Base-by-base conservation (phyloP, 2,113 vertebrate species). In the Poeciliopsis occidentalis region DNA sequence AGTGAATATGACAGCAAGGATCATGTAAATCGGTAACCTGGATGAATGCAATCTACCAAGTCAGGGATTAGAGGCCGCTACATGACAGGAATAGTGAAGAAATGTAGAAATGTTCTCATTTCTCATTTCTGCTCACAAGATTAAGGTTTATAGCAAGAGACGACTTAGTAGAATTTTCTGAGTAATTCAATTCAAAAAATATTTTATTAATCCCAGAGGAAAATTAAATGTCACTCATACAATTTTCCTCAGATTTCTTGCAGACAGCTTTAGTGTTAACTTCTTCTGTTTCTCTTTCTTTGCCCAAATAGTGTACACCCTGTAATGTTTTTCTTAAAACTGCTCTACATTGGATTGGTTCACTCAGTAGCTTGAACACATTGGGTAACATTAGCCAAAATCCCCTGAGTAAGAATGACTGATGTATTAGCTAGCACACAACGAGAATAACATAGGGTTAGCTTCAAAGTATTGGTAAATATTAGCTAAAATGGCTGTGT, bases 21-120 rank as follows among this genome's bases (percentile, higher is more conserved):
- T 75, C 61, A 71, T 67, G 88, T 85, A 84, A 79, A 90, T 91
- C 84, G 80, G 74, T 90, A 85, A 79, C 27, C 54, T 61, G 22
- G 78, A 79, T 81, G 76, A 71, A 79, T 65, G 70, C 67, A 17
- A 78, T 82, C 70, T 69, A 29, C 87, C 67, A 68, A 88, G 68
- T 83, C 83, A 69, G 83, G 87, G 76, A 73, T 87, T 82, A 77
- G 4, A n/a, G 39, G 71, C 71, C 70, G 78, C 71, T 64, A 64
- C 22, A n/a, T 51, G 71, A 64, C 27, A 39, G 44, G 22, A 73
- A 63, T 60, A 27, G 12, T 30, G 72, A 37, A 37, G 72, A 37
- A 37, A 24, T 80, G 2, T 57, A 15, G 13, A 51, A 51, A 51
- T 19, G 47, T 54, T 54, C 47, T 22, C 17, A 54, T n/a, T n/a